Conservation (phyloP, 2,888 invertebrate genomes). For the Drosophila sordidula region DNA sequence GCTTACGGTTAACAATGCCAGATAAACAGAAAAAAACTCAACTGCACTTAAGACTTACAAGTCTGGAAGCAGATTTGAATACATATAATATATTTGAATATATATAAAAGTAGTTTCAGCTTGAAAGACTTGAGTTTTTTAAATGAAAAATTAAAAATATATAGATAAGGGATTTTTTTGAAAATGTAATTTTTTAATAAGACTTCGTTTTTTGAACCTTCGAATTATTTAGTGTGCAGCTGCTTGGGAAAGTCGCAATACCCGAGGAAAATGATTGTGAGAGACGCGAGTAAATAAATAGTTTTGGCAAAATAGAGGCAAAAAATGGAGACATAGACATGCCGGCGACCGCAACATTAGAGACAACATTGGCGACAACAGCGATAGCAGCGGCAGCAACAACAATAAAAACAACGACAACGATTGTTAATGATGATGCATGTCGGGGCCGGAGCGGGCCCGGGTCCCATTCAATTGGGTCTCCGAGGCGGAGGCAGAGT, state of each 20-base stretch:
- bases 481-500: conserved; percentile 18
- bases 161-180: too few relatives aligned
- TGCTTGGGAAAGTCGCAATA: not conserved
- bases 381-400: conserved; percentile 12
- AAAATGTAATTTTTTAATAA: too few relatives aligned
- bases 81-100: too few relatives aligned
- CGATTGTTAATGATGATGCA: conserved; percentile 40
- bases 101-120: too few relatives aligned
- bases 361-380: conserved; percentile 46
- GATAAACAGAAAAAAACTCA: too few relatives aligned
- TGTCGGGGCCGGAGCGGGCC: conserved; percentile 12
- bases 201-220: too few relatives aligned
- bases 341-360: conserved; percentile 57
- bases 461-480: conserved; percentile 40
- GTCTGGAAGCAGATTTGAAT: too few relatives aligned
- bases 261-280: conserved; percentile 10
- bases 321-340: conserved; percentile 50
- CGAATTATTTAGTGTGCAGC: not conserved
- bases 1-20: too few relatives aligned
- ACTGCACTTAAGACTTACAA: too few relatives aligned
- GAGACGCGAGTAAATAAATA: conserved; percentile 42
- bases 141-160: too few relatives aligned
- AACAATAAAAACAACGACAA: conserved; percentile 16
- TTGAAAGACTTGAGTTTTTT: too few relatives aligned
- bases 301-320: conserved; percentile 43